Evolutionary conservation across 2,797 vertebrate species (phyloP).

Genomic region (Eleutherodactylus coqui): DNA sequence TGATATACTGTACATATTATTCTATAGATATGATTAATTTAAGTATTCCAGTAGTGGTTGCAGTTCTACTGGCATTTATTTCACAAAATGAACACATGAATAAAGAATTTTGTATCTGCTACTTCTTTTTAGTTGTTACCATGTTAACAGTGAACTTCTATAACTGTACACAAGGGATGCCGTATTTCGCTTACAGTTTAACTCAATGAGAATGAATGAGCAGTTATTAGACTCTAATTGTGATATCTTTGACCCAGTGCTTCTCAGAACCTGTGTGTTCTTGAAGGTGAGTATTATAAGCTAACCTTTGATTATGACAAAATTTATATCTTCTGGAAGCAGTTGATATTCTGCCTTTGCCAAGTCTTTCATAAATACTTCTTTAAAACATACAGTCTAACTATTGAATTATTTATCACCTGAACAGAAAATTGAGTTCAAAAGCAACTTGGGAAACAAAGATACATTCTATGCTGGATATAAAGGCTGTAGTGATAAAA

Average conservation of each 20-base stretch:
- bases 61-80: not conserved
- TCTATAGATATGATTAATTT: not conserved
- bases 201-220: not conserved
- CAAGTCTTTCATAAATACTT: constrained; percentile 15
- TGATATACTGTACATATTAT: no score
- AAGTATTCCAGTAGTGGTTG: not conserved
- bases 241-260: not conserved
- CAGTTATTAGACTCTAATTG: not conserved
- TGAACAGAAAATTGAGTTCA: constrained; percentile 22
- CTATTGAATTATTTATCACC: constrained; percentile 34
- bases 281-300: not conserved
- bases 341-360: not conserved
- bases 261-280: not conserved
- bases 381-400: not conserved
- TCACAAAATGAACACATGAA: not conserved
- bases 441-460: constrained; percentile 35
- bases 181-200: not conserved
- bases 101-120: not conserved
- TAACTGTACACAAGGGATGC: not conserved
- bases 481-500: constrained; percentile 13
- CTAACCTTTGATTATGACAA: not conserved
- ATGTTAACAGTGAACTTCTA: not conserved
- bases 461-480: constrained; percentile 17
- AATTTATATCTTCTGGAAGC: not conserved
- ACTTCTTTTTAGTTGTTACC: not conserved